Evolutionary conservation across 2,888 invertebrate genomes (phyloP), one percentile per base, ranked within the genome.

Genomic region (Capitulum mitella): DNA sequence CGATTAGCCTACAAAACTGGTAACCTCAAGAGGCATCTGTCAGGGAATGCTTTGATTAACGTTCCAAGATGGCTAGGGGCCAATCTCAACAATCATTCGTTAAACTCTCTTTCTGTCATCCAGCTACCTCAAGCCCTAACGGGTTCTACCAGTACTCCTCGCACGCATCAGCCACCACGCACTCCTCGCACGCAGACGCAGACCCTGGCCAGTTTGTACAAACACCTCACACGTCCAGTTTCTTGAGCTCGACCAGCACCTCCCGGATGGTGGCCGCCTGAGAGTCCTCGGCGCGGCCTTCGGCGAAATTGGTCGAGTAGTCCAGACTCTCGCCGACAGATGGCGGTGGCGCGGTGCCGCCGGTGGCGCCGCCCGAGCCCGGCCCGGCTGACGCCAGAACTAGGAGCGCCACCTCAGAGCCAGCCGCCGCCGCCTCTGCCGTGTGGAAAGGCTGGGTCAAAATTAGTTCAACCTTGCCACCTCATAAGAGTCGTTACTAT

Each of bases 11-110:
- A 10, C 16, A 64, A 37, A 3, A 70, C 70, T 70, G 70, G 70
- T 22, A 40, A 70, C 26, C 29, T 19, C 0, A 14, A 34, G 34
- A 34, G 19, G 34, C 16, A 61, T 10, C 64, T 12, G 34, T 5
- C 64, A 34, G 19, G 37, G 70, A 70, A 37, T 40, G 37, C 37
- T 70, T 70, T 70, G 70, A 70, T 70, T 70, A 70, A 40, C 70
- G 29, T 16, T 70, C 26, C 70, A 19, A 26, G 6, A 16, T 10
- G 64, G n/a, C 34, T 64, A 34, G 8, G 3, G 34, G 12, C 58
- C 32, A 19, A 64, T 29, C 64, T 34, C 5, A 34, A 19, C 34
- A 22, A 22, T 51, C 51, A 51, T 22, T 22, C 51, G 5, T 5
- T 22, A 22, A 51, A 22, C 51, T 51, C 16, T 51, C 51, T 51